Conservation (phyloP, 2,113 vertebrate genomes). For the Illadopsis cleaveri region DNA sequence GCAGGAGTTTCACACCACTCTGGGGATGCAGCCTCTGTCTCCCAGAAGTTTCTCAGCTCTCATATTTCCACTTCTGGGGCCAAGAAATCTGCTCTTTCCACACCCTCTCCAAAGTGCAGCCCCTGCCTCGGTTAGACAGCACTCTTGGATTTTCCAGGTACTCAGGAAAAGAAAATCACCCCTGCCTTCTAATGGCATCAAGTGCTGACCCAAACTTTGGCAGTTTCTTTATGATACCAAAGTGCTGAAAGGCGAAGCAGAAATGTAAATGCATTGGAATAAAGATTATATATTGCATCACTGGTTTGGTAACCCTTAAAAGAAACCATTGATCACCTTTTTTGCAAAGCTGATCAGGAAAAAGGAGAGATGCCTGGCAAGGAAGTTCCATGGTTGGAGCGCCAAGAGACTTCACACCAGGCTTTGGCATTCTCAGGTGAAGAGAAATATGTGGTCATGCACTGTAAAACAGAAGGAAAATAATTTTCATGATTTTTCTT, state of each 20-base stretch:
- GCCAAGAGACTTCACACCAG: not conserved
- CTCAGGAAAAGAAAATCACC: not conserved
- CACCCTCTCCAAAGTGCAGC: not conserved
- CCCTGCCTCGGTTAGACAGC: not conserved
- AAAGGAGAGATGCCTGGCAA: not conserved
- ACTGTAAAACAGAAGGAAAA: not conserved
- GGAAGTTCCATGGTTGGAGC: not conserved
- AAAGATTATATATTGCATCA: not conserved
- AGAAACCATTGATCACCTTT: accelerated
- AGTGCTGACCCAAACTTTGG: not conserved
- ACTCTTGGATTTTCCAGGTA: not conserved
- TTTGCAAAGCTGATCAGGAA: not conserved
- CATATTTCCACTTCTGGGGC: not conserved
- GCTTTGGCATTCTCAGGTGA: not conserved
- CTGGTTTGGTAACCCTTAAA: not conserved
- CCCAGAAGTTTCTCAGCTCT: not conserved
- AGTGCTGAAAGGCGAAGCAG: not conserved
- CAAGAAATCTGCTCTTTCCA: constrained; percentile 9
- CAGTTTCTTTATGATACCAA: not conserved
- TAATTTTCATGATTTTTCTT: not conserved
- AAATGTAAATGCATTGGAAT: not conserved
- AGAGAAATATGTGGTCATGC: not conserved
- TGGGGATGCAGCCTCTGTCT: not conserved
- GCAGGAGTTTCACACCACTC: not conserved
- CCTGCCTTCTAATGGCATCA: not conserved